Evolutionary conservation across 2,797 vertebrate genomes (phyloP), one percentile per base, ranked within the genome.

Genomic region (Sciurus carolinensis): DNA sequence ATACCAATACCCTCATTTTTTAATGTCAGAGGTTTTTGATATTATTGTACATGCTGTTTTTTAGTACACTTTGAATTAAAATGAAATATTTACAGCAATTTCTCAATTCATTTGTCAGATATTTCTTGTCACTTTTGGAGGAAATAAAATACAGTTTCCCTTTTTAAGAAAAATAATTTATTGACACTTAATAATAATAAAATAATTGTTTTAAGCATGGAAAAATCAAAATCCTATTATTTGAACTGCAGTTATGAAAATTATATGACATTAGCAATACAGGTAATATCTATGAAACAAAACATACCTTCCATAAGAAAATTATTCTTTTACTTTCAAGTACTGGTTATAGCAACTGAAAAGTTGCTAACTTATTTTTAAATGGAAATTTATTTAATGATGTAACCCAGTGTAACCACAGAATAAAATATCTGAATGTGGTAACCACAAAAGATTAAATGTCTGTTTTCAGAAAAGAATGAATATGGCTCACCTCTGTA

Each of bases 231-330:
- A 82, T 52, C 54, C 1, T 42, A 30, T 39, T 62, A 86, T 82
- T 86, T 90, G 26, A 94, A 50, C 92, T 96, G 83, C 57, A 95
- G 28, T 17, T 57, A 1, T 91, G 93, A 71, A 96, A 90, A 52
- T 81, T 86, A 82, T 39, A 44, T 76, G 1, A 5, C 33, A 4
- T 50, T 87, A 75, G 4, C 22, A 12, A 76, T 73, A 52, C 52
- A 52, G 47, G 4, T 39, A 42, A 57, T 85, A 82, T n/a, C n/a
- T 10, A 81, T 30, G 72, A 92, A 62, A 5, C 33, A 79, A 94
- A 77, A 30, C 33, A 24, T 50, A 87, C 36, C 26, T 90, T 5
- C 12, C 39, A 87, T 50, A 44, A 92, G n/a, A 52, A 57, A 76
- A 89, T 76, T 66, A 64, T 87, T 14, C 15, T 94, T 28, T 85